Base-by-base conservation (phyloP, 2,113 vertebrate genomes). In the Perca schrenkii region DNA sequence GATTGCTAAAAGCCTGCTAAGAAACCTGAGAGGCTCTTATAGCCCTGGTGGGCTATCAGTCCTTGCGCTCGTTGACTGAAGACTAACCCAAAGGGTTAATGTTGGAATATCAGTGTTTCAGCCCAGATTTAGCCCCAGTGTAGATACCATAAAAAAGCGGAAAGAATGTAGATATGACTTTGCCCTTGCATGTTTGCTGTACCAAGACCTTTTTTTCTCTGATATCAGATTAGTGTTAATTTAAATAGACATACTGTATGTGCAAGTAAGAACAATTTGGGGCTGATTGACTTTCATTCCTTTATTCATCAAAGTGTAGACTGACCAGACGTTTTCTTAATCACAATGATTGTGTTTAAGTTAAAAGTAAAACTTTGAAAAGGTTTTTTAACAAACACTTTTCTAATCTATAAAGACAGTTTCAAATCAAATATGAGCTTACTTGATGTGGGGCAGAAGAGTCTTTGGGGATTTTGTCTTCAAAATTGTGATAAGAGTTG, bases 1-100 rank as follows among this genome's bases (percentile, higher is more conserved):
- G 79, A 91, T 74, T 64, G 81, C 90, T 94, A 92, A 94, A 94
- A 94, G 92, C 90, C 89, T 88, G 49, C 60, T 47, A 49, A 86
- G 94, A 93, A 95, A 95, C 85, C 66, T 50, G 90, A 95, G 80
- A 83, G 28, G 57, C 50, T 69, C 61, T 60, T 71, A 68, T 22
- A 80, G 67, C 71, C 52, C 21, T 25, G 8, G 56, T 36, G 50
- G 80, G 54, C 34, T 34, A 16, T 62, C 28, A 50, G 40, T 75
- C 54, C 28, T 40, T n/a, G 0, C 1, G 2, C 11, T 25, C 4
- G 22, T 22, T 19, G 10, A 40, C 22, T 25, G 40, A 15, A 70
- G 57, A 58, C 49, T 8, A 14, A 64, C 15, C 8, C 25, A 61
- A 21, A 46, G 40, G 5, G 28, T n/a, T 65, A 16, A 4, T 6